These are phyloP conservation scores for Caenorhabditis remanei DNA, from an alignment of 1,140 invertebrate genomes.

Conservation along the genomic window DNA sequence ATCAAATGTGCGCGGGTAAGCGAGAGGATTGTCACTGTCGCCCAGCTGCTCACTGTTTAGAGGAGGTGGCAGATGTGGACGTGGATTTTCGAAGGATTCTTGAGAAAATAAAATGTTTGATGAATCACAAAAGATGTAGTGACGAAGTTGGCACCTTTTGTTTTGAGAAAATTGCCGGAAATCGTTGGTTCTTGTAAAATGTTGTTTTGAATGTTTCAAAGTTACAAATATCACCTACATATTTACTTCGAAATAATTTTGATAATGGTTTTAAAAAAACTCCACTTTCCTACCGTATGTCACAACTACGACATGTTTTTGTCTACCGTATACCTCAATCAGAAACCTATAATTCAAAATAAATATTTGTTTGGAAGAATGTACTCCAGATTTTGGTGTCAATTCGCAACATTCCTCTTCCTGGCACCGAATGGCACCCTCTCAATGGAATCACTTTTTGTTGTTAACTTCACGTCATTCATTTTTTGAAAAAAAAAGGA, in stretches of 20 bases:
- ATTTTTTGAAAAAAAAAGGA: not conserved
- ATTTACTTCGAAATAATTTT: too few species aligned
- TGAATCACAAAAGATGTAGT: not conserved
- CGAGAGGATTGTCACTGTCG: not conserved
- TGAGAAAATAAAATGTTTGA: not conserved
- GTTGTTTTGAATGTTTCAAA: not conserved
- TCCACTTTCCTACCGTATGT: too few species aligned
- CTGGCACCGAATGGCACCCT: too few species aligned
- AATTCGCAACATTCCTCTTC: too few species aligned
- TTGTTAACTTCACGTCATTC: not conserved
- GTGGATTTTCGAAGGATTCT: not conserved
- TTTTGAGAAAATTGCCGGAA: conserved; percentile 2
- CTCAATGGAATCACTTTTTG: too few species aligned
- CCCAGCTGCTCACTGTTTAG: conserved; percentile 52
- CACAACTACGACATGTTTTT: too few species aligned
- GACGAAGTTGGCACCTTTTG: not conserved
- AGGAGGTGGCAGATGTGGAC: not conserved
- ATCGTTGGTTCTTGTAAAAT: not conserved
- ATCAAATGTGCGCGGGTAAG: not conserved
- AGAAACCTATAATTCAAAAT: too few species aligned
- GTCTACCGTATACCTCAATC: too few species aligned
- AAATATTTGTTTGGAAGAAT: too few species aligned
- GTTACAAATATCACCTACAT: too few species aligned
- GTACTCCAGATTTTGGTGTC: too few species aligned
- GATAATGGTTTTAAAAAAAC: too few species aligned